phyloP scores from a whole-genome alignment of 2,888 invertebrate species.

The Gortyna flavago region DNA sequence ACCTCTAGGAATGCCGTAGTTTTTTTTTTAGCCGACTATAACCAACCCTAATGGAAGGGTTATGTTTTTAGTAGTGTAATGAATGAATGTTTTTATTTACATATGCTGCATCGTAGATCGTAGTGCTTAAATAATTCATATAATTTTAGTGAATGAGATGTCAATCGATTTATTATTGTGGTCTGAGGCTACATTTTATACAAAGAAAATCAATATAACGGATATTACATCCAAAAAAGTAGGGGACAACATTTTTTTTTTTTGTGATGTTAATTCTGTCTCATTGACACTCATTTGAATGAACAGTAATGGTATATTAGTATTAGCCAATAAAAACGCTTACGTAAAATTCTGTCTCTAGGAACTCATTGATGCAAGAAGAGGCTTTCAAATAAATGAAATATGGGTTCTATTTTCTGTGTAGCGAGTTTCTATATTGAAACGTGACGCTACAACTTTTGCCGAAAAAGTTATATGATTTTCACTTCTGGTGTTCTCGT shows the following conservation, averaged over 20 bases:
- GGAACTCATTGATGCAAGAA: not conserved
- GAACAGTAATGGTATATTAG: not conserved
- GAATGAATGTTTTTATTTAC: too few relatives aligned
- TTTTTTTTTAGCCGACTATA: not conserved
- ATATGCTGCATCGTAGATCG: not conserved
- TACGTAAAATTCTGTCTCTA: not conserved
- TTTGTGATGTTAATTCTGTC: rapidly evolving
- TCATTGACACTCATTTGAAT: not conserved
- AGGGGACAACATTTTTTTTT: not conserved
- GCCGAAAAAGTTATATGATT: not conserved
- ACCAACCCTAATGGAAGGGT: not conserved
- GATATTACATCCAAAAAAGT: not conserved
- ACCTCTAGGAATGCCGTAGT: slow-evolving; percentile 54
- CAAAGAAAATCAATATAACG: not conserved
- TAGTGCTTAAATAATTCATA: not conserved
- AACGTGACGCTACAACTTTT: slow-evolving; percentile 8
- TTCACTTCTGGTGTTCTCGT: not conserved
- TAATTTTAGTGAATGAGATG: not conserved
- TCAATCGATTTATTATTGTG: not conserved
- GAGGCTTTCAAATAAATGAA: slow-evolving; percentile 18
- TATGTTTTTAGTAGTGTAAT: not conserved
- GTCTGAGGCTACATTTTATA: not conserved
- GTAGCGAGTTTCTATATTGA: not conserved
- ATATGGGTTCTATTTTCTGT: slow-evolving; percentile 6
- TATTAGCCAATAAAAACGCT: not conserved